Base-by-base conservation (phyloP, 2,797 vertebrate species). In the Otolemur crassicaudatus region DNA sequence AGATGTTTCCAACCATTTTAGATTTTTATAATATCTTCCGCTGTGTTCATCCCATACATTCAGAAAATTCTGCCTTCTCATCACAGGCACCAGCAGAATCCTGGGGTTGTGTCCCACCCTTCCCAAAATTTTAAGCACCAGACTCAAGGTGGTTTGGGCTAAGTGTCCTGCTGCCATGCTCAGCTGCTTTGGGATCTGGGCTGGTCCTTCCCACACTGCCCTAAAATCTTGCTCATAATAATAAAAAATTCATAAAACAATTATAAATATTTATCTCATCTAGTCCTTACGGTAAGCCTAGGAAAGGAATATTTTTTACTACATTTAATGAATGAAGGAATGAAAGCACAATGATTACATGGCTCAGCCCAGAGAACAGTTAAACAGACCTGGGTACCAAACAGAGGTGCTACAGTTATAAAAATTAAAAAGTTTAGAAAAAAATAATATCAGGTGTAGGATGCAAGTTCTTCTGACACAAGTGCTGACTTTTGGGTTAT, bases 131-230 rank as follows among this genome's bases (percentile, higher is more conserved):
- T 49, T 58, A 88, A 49, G 27, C 72, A 20, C 3, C 16, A 34
- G 34, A 61, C 60, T 75, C 34, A 83, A 61, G 37, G 53, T 43
- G 88, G 37, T 88, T 27, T 43, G 56, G 86, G 70, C 67, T 25
- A 4, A 9, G 16, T 19, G 25, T 12, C 10, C 46, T 58, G 14
- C 43, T 1, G 1, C 14, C 72, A 25, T 3, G 0, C 31, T 72
- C 37, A 93, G 87, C 69, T 86, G 5, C 65, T 82, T n/a, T 75
- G n/a, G 80, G 46, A 81, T 80, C 29, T 91, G 49, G 84, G 79
- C 40, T 63, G 46, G 29, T 9, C 29, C 34, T 56, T 81, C 14
- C 23, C 65, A 89, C 12, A 37, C 58, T 63, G 46, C 46, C 34
- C 58, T 70, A 80, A 82, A 89, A 81, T 9, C 27, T 60, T 58